A percentile compares a stretch with the other conserved stretches of the same genome.
phyloP scores from a whole-genome alignment of 1,140 invertebrate species.

The Bemisia tabaci region DNA sequence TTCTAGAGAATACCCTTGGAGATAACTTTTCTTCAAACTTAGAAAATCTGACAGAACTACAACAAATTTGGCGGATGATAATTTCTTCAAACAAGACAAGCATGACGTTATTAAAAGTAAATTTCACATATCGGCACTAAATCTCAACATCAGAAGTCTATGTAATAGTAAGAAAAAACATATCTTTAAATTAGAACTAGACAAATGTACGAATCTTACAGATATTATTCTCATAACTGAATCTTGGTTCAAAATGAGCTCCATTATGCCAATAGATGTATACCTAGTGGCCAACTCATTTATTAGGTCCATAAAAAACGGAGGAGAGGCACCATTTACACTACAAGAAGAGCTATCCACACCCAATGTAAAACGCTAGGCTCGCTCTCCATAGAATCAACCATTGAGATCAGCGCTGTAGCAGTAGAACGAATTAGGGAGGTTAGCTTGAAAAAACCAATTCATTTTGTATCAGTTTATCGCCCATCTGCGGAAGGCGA shows the following conservation, averaged over 20 bases:
- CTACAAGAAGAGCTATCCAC: background rate
- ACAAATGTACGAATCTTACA: background rate
- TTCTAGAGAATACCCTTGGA: background rate
- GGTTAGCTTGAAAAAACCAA: background rate
- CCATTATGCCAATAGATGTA: background rate
- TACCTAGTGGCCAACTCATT: background rate
- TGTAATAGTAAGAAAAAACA: background rate
- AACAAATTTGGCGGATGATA: background rate
- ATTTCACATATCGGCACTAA: too few species aligned
- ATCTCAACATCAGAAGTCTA: background rate
- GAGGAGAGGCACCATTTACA: background rate
- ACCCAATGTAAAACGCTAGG: background rate
- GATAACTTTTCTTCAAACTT: background rate
- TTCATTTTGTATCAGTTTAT: background rate
- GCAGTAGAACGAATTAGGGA: background rate
- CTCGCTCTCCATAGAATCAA: background rate
- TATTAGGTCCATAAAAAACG: background rate
- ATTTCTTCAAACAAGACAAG: background rate
- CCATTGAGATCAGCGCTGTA: background rate
- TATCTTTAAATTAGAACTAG: background rate
- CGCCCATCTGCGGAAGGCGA: background rate
- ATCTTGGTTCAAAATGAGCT: background rate
- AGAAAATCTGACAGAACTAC: background rate
- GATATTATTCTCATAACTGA: background rate
- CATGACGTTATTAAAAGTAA: background rate